Conservation (phyloP, 2,797 vertebrate genomes). For the Toxotes lorentzi region DNA sequence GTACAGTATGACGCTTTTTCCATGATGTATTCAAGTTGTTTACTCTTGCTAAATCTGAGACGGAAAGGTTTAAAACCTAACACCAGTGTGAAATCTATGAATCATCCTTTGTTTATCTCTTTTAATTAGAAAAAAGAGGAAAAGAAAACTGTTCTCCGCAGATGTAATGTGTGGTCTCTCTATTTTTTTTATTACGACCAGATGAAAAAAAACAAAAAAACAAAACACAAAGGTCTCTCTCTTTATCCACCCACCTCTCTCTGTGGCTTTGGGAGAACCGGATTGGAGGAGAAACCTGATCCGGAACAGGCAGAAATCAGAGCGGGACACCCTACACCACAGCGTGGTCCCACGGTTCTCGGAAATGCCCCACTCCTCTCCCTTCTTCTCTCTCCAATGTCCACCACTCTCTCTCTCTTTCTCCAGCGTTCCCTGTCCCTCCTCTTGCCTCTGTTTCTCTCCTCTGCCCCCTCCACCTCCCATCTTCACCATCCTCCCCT, state of each 20-base stretch:
- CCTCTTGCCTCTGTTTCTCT: slow-evolving; percentile 35
- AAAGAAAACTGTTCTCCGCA: slow-evolving; percentile 77
- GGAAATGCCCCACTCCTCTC: slow-evolving; percentile 84
- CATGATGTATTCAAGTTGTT: slow-evolving; percentile 85
- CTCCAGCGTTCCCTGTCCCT: slow-evolving; percentile 72
- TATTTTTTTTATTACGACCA: slow-evolving; percentile 79
- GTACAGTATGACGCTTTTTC: slow-evolving; percentile 83
- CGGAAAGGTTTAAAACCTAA: slow-evolving; percentile 84
- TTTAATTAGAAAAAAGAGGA: slow-evolving; percentile 81
- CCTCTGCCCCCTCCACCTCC: slow-evolving; percentile 43
- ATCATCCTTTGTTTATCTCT: slow-evolving; percentile 85
- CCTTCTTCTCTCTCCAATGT: slow-evolving; percentile 68
- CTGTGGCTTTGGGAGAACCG: slow-evolving; percentile 80
- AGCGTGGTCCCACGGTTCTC: slow-evolving; percentile 91
- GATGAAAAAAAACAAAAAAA: slow-evolving; percentile 72
- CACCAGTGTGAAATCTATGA: slow-evolving; percentile 85
- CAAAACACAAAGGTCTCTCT: slow-evolving; percentile 80
- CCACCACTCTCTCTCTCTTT: slow-evolving; percentile 70
- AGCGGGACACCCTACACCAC: slow-evolving; percentile 97
- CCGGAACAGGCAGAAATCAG: slow-evolving; percentile 92
- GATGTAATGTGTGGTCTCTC: slow-evolving; percentile 77
- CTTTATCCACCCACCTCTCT: slow-evolving; percentile 80
- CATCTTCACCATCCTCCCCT: slow-evolving; percentile 90
- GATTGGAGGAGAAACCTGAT: slow-evolving; percentile 93
- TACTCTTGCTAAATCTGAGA: slow-evolving; percentile 85